Conservation (phyloP, 2,888 invertebrate genomes). For the Ethmia dodecea region DNA sequence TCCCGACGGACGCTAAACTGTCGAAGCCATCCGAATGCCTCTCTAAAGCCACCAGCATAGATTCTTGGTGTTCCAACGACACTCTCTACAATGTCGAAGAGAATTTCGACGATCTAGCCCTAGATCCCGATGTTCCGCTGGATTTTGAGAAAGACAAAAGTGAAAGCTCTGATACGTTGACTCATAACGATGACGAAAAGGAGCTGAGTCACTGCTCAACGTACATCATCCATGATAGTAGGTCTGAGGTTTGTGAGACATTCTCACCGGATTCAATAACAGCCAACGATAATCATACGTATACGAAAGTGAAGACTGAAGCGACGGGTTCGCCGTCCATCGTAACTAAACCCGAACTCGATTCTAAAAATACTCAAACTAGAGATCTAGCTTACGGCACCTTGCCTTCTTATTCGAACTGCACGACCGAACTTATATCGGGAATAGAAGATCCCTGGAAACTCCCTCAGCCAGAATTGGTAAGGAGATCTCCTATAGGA, state of each 20-base stretch:
- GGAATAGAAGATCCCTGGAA: conserved; percentile 52
- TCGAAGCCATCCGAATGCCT: conserved; percentile 66
- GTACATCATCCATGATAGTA: conserved; percentile 61
- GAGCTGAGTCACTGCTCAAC: conserved; percentile 59
- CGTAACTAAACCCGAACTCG: conserved; percentile 52
- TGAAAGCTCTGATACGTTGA: conserved; percentile 60
- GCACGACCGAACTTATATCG: conserved; percentile 52
- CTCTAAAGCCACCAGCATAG: conserved; percentile 78
- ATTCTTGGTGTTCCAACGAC: conserved; percentile 81
- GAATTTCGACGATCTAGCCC: conserved; percentile 66
- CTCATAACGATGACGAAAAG: conserved; percentile 57
- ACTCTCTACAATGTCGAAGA: conserved; percentile 81
- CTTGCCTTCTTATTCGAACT: conserved; percentile 58
- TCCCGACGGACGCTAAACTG: conserved; percentile 67
- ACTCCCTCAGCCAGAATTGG: conserved; percentile 51
- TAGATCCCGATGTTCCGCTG: conserved; percentile 50
- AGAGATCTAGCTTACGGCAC: conserved; percentile 64
- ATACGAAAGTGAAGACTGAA: conserved; percentile 58
- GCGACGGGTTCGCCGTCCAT: conserved; percentile 30
- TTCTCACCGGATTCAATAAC: conserved; percentile 67
- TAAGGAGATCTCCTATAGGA: conserved; percentile 47
- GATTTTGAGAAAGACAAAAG: conserved; percentile 48
- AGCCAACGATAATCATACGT: conserved; percentile 57
- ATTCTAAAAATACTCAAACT: conserved; percentile 53
- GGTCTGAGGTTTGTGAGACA: conserved; percentile 54